Percentiles rank a stretch among this genome's conserved stretches.
These are phyloP conservation scores for Panulirus ornatus DNA, from an alignment of 1,140 invertebrate genomes.

Conservation along the genomic window DNA sequence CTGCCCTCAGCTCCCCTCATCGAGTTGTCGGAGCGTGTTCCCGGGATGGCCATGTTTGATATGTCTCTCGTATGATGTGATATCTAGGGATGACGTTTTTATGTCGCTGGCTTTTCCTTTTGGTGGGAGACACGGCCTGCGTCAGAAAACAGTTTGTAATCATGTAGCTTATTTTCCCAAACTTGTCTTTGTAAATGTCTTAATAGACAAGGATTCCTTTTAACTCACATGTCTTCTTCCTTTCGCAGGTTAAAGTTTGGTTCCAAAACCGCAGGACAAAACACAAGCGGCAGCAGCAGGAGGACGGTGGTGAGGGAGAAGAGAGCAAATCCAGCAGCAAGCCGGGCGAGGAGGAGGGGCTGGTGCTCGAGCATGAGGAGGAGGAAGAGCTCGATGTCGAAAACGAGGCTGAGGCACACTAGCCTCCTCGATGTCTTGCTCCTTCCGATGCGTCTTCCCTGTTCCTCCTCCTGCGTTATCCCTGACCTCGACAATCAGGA, in stretches of 20 bases:
- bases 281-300: slow-evolving; percentile 97
- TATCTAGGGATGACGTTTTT: too few species aligned
- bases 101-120: too few species aligned
- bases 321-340: slow-evolving; percentile 74
- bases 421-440: background rate
- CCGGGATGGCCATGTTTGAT: too few species aligned
- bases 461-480: background rate
- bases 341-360: slow-evolving; percentile 58
- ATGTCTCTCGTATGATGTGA: background rate
- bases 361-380: slow-evolving; percentile 66
- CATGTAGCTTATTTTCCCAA: too few species aligned
- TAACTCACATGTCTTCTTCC: background rate
- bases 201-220: too few species aligned
- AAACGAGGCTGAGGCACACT: slow-evolving; percentile 58
- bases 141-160: too few species aligned
- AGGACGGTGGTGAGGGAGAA: slow-evolving; percentile 86
- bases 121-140: too few species aligned
- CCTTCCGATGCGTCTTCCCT: background rate
- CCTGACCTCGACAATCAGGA: background rate
- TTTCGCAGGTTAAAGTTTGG: slow-evolving; percentile 97
- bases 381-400: slow-evolving; percentile 69
- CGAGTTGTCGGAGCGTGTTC: too few species aligned
- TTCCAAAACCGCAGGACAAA: slow-evolving; percentile 98
- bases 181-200: too few species aligned
- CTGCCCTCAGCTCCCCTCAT: background rate